Evolutionary conservation across 2,888 invertebrate species (phyloP).

Genomic region (Caenorhabditis virilis): DNA sequence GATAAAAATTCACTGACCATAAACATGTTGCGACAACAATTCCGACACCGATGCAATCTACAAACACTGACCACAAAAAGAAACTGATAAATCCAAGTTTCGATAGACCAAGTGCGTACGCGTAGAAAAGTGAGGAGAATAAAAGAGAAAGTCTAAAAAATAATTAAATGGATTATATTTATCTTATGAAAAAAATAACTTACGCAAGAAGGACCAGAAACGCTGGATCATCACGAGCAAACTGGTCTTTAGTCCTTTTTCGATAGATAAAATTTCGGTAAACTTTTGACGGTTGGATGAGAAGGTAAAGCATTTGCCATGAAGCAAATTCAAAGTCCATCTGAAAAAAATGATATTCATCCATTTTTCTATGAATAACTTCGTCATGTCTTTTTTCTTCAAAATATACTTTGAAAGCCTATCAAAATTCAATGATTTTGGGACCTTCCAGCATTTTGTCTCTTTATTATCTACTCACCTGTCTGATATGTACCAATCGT

Average conservation of each 20-base stretch:
- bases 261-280: constrained; percentile 93
- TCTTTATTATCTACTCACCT: too few species aligned
- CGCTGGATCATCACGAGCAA: constrained; percentile 97
- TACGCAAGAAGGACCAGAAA: constrained; percentile 83
- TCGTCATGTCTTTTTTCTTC: too few species aligned
- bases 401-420: too few species aligned
- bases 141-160: constrained; percentile 35
- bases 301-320: constrained; percentile 98
- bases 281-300: constrained; percentile 92
- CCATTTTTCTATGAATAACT: not conserved
- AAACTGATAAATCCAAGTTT: constrained; percentile 79
- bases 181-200: not conserved
- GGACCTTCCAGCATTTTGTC: too few species aligned
- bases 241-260: constrained; percentile 97
- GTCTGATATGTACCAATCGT: constrained; percentile 57
- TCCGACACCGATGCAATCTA: constrained; percentile 90
- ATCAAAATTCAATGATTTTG: not conserved
- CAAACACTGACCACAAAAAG: constrained; percentile 86
- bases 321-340: constrained; percentile 99
- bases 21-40: constrained; percentile 84
- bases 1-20: constrained; percentile 76
- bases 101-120: constrained; percentile 54
- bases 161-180: not conserved
- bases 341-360: constrained; percentile 74
- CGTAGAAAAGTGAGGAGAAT: constrained; percentile 53